These are phyloP conservation scores for Tenualosa thibaudeaui DNA, from an alignment of 2,797 vertebrate genomes.

Conservation along the genomic window DNA sequence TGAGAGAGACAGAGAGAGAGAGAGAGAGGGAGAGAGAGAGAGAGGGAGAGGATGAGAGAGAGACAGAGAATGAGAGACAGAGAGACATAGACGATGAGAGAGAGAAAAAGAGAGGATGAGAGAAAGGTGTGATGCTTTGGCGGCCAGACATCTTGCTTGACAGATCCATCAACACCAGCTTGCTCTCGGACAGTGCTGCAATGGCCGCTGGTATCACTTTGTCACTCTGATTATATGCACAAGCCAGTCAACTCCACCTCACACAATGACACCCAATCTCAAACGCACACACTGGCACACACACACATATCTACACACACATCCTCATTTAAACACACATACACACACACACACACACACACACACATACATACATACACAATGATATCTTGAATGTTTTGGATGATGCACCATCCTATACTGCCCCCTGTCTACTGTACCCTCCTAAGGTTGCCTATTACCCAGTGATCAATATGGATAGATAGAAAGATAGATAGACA, in stretches of 20 bases:
- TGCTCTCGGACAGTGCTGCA: slow-evolving; percentile 38
- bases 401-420: no score
- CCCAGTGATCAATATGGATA: background rate
- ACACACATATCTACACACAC: background rate
- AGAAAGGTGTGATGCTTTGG: slow-evolving; percentile 27
- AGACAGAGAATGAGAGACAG: background rate
- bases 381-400: background rate
- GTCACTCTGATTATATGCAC: slow-evolving; percentile 46
- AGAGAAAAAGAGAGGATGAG: slow-evolving; percentile 11
- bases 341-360: background rate
- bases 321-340: background rate
- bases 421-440: no score
- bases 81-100: background rate
- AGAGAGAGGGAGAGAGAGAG: slow-evolving; percentile 8
- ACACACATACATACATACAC: background rate
- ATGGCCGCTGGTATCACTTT: slow-evolving; percentile 36
- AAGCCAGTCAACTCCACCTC: background rate
- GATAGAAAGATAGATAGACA: no score
- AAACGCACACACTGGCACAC: background rate
- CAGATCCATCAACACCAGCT: slow-evolving; percentile 50
- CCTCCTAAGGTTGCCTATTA: background rate
- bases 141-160: slow-evolving; percentile 39
- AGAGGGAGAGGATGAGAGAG: background rate
- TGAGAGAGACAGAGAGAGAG: background rate
- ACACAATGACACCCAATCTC: background rate